Evolutionary conservation across 2,888 invertebrate species (phyloP).

Genomic region (Petrolisthes cinctipes): DNA sequence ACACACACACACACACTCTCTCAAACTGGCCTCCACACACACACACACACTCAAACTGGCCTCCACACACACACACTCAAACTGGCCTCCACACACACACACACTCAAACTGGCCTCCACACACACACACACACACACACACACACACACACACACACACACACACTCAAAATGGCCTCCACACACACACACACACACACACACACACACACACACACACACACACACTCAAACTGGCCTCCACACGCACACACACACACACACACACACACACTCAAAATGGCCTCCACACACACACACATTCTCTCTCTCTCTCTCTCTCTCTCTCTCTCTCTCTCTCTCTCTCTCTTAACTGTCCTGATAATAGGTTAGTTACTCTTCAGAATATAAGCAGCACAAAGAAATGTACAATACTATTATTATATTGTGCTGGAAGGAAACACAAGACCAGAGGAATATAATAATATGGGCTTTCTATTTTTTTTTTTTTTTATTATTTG

Average conservation of each 20-base stretch:
- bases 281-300: not conserved
- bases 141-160: not conserved
- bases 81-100: no score
- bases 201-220: conserved; percentile 7
- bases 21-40: not conserved
- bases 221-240: not conserved
- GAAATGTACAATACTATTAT: no score
- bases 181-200: not conserved
- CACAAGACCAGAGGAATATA: no score
- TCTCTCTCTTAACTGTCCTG: not conserved
- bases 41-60: not conserved
- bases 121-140: not conserved
- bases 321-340: not conserved
- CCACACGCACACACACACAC: no score
- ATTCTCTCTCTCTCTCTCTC: not conserved
- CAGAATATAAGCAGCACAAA: not conserved
- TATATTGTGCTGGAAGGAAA: no score
- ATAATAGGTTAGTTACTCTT: not conserved
- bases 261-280: not conserved
- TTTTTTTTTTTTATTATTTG: no score
- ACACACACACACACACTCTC: no score
- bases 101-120: not conserved
- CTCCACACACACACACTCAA: not conserved
- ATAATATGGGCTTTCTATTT: no score
- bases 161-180: not conserved